Conservation (phyloP, 1,140 invertebrate genomes). For the Caenorhabditis latens region DNA sequence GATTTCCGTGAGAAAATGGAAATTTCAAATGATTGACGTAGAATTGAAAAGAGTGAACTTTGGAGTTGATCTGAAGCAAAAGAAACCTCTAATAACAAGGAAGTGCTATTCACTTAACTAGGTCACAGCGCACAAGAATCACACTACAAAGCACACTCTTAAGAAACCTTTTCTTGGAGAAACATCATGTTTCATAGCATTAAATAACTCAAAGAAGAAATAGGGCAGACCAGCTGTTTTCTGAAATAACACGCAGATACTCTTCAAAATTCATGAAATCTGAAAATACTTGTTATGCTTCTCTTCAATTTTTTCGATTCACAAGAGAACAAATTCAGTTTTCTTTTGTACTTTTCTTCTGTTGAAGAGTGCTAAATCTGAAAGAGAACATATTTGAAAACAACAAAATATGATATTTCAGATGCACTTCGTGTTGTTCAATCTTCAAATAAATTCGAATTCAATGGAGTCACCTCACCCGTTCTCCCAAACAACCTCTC, state of each 20-base stretch:
- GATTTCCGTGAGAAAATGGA: neutral
- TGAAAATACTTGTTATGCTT: neutral
- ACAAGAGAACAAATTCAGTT: constrained; percentile 1
- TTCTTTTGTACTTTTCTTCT: constrained; percentile 4
- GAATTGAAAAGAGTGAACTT: no score
- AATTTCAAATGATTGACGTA: no score
- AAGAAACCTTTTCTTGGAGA: neutral
- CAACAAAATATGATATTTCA: neutral
- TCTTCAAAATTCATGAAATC: neutral
- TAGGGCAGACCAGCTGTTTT: neutral
- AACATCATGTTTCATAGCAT: neutral
- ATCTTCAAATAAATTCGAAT: constrained; percentile 24
- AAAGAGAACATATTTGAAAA: neutral
- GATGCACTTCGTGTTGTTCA: constrained; percentile 35
- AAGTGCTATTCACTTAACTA: neutral
- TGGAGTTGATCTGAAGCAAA: neutral
- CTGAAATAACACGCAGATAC: constrained; percentile 27
- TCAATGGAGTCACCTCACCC: constrained; percentile 14
- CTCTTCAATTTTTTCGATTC: neutral
- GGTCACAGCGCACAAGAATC: neutral
- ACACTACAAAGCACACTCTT: neutral
- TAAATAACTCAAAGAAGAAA: neutral
- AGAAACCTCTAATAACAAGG: constrained; percentile 3
- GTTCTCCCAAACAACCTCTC: neutral
- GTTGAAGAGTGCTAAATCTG: neutral